Percentiles rank a stretch among this genome's conserved stretches.
Conservation (phyloP, 2,888 invertebrate genomes). For the Cordilura impudica region DNA sequence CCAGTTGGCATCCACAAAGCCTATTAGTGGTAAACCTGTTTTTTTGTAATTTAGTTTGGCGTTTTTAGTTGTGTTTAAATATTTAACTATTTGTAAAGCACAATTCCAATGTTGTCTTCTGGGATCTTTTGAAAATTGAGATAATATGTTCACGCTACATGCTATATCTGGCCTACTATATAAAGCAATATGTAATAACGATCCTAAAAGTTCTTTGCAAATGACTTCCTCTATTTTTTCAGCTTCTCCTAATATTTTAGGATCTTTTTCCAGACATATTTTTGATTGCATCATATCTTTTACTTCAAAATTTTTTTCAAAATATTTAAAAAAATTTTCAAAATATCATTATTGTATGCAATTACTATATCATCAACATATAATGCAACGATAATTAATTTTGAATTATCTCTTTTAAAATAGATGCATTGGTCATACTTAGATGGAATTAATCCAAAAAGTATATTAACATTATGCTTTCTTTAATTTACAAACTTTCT, state of each 20-base stretch:
- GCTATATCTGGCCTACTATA: conserved; percentile 18
- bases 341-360: conserved; percentile 4
- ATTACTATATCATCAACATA: conserved; percentile 42
- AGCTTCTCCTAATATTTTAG: background rate
- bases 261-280: conserved; percentile 30
- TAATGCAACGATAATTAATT: conserved; percentile 16
- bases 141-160: background rate
- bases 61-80: background rate
- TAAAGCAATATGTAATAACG: conserved; percentile 22
- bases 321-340: background rate
- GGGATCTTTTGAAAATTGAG: background rate
- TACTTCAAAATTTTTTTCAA: conserved; percentile 29
- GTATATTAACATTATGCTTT: conserved; percentile 24
- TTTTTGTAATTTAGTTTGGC: background rate
- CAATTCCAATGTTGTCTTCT: too few species aligned
- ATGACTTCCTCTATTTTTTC: conserved; percentile 1
- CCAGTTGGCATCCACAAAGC: background rate
- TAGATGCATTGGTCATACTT: conserved; percentile 23
- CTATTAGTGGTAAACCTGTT: background rate
- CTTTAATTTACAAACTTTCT: conserved; percentile 21
- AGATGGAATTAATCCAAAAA: conserved; percentile 16
- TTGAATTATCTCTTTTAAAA: background rate
- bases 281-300: conserved; percentile 10
- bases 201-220: conserved; percentile 47
- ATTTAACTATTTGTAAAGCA: background rate